phyloP scores from a whole-genome alignment of 2,888 invertebrate species.

The Drosophila maculinotata region DNA sequence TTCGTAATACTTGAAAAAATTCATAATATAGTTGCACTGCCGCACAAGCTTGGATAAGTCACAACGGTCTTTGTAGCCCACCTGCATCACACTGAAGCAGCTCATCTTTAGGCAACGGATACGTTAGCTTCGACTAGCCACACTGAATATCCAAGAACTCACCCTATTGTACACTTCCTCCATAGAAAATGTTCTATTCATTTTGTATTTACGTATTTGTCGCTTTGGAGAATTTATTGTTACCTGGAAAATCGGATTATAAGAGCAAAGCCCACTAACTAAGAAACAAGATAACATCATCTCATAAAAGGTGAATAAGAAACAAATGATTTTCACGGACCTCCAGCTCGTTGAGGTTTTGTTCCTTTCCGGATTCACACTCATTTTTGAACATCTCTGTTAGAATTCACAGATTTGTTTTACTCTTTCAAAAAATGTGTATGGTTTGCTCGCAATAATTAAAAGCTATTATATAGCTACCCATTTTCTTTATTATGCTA shows the following conservation, averaged over 20 bases:
- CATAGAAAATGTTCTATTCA: neutral
- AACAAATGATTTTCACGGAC: too few relatives aligned
- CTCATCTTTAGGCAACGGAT: neutral
- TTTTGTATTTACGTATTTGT: too few relatives aligned
- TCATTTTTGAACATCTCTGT: too few relatives aligned
- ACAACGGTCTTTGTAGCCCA: neutral
- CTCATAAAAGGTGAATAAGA: too few relatives aligned
- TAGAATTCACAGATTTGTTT: too few relatives aligned
- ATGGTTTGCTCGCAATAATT: too few relatives aligned
- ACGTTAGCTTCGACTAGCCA: neutral
- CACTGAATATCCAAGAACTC: neutral
- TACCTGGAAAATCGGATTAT: neutral
- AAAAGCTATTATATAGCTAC: too few relatives aligned
- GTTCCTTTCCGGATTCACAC: too few relatives aligned
- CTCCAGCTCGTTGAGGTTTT: too few relatives aligned
- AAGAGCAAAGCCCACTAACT: neutral
- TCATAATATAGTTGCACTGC: neutral
- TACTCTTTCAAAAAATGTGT: too few relatives aligned
- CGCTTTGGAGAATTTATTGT: neutral
- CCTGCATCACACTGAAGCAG: conserved; percentile 2
- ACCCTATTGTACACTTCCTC: neutral
- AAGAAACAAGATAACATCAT: neutral
- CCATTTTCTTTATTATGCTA: too few relatives aligned
- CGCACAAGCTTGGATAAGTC: neutral
- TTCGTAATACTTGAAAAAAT: neutral